phyloP scores from a whole-genome alignment of 2,888 invertebrate genomes.

The Erebia aethiops region DNA sequence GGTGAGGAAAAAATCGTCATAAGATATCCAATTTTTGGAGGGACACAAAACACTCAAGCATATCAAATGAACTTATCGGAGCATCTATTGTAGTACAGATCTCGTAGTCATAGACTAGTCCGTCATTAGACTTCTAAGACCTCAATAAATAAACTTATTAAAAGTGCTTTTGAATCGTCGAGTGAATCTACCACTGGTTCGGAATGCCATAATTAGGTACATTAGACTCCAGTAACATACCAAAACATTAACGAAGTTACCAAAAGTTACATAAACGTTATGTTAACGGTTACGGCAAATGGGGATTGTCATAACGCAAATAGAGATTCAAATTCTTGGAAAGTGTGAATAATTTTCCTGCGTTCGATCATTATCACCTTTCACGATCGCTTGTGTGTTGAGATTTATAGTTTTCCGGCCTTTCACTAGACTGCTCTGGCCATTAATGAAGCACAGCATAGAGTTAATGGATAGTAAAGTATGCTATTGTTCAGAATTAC shows the following conservation, averaged over 20 bases:
- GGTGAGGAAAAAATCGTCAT: no score
- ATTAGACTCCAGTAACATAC: background rate
- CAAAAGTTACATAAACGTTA: slow-evolving; percentile 21
- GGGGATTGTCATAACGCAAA: slow-evolving; percentile 47
- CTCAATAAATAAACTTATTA: no score
- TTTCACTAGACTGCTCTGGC: slow-evolving; percentile 51
- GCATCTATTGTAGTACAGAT: no score
- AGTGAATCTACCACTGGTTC: no score
- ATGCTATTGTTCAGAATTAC: slow-evolving; percentile 21
- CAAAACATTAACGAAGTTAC: background rate
- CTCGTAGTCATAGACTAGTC: no score
- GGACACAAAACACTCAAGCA: no score
- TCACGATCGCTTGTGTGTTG: slow-evolving; percentile 56
- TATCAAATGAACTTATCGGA: no score
- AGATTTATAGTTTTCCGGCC: slow-evolving; percentile 58
- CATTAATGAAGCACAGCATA: slow-evolving; percentile 25
- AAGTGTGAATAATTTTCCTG: slow-evolving; percentile 65
- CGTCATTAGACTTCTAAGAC: no score
- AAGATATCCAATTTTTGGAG: no score
- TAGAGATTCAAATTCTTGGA: slow-evolving; percentile 52
- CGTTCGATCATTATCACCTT: slow-evolving; percentile 56
- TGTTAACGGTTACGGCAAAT: slow-evolving; percentile 30
- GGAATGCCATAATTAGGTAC: no score
- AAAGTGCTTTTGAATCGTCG: no score
- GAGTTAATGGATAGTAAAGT: slow-evolving; percentile 24